Evolutionary conservation across 2,888 invertebrate genomes (phyloP).

Genomic region (Physocephala rufipes): DNA sequence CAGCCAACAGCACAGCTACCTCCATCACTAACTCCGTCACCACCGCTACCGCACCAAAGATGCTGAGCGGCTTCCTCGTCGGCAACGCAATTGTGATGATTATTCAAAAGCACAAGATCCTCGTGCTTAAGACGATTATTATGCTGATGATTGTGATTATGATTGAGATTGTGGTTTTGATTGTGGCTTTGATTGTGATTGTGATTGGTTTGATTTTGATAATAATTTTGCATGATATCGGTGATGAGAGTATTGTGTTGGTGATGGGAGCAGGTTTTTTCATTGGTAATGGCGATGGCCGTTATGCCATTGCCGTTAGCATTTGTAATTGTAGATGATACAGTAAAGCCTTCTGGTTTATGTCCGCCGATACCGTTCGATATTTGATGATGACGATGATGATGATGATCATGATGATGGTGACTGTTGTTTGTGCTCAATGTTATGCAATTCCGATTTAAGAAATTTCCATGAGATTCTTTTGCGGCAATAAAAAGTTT

Average conservation of each 20-base stretch:
- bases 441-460: conserved; percentile 58
- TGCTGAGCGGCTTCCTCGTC: conserved; percentile 43
- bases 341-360: conserved; percentile 2
- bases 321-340: not conserved
- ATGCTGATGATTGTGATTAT: conserved; percentile 45
- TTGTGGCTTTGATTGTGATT: conserved; percentile 47
- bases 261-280: not conserved
- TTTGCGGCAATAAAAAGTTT: conserved; percentile 74
- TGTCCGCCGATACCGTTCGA: conserved; percentile 15
- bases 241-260: conserved; percentile 58
- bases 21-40: conserved; percentile 67
- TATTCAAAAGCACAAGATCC: conserved; percentile 41
- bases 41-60: conserved; percentile 68
- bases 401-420: conserved; percentile 18
- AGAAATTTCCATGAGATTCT: conserved; percentile 69
- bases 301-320: conserved; percentile 67
- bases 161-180: conserved; percentile 46
- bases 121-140: conserved; percentile 44
- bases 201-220: conserved; percentile 51
- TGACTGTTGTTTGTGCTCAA: conserved; percentile 52
- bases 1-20: too few relatives aligned
- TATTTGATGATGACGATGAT: conserved; percentile 30
- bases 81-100: conserved; percentile 48
- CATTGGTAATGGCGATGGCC: conserved; percentile 51
- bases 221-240: conserved; percentile 59